Base-by-base conservation (phyloP, 2,888 invertebrate species). In the Luperina nickerlii region DNA sequence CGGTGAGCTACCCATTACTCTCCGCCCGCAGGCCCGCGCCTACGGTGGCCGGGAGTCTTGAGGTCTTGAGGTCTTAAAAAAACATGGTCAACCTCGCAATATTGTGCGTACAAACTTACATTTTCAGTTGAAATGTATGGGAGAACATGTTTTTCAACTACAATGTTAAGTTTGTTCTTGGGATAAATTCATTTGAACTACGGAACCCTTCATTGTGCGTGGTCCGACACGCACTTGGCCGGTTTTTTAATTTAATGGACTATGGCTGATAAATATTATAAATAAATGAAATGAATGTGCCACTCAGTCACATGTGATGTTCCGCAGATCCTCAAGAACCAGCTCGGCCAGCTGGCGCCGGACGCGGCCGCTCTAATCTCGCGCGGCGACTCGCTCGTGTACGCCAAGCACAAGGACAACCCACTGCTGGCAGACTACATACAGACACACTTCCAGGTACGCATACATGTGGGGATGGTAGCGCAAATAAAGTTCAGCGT, bases 311-410 rank as follows among this genome's bases (percentile, higher is more conserved):
- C 15, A 18, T n/a, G 57, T 45, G 24, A 0, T 45, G 20, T 38
- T 51, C 51, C 11, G 4, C 90, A 98, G 98, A 96, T 97, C 80
- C 92, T 98, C 84, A 98, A 98, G 92, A 95, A 97, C 87, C 98
- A 98, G 93, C 93, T 98, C 83, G 97, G 97, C 57, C 95, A 95
- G 78, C 94, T 98, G 84, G 98, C 98, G 20, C 98, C 98, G 4
- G 98, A 98, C 92, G 98, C 98, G 81, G 98, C 98, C 11, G 97
- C 98, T 79, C 95, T 98, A 57, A 98, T 98, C 86, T 98, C 98
- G 32, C 98, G 98, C 91, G 98, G 98, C 0, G 98, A 98, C 94
- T 97, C 98, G 79, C 95, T 98, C 67, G 98, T 98, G 48, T 97
- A 98, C 93, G 97, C 97, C 65, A 97, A 97, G n/a, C 98, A 98